phyloP scores from a whole-genome alignment of 2,797 vertebrate species.

The Cygnus olor region DNA sequence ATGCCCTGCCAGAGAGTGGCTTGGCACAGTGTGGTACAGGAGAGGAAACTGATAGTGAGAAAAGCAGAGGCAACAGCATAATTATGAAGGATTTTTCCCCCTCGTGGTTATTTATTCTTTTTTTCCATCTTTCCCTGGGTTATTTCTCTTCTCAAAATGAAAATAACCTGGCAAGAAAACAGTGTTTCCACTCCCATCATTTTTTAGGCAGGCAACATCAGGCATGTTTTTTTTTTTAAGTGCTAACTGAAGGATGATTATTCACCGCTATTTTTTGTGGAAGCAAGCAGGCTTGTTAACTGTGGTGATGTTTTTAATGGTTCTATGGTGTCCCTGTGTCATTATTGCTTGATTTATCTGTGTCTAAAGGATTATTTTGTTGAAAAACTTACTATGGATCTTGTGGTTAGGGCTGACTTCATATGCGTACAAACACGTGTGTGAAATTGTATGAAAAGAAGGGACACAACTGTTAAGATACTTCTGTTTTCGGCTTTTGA shows the following conservation, averaged over 20 bases:
- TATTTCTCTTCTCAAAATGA: slow-evolving; percentile 67
- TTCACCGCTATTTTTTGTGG: slow-evolving; percentile 56
- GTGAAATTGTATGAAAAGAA: slow-evolving; percentile 49
- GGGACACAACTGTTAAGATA: slow-evolving; percentile 14
- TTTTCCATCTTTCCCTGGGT: slow-evolving; percentile 33
- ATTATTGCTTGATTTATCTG: slow-evolving; percentile 39
- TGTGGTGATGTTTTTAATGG: slow-evolving; percentile 51
- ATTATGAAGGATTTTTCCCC: slow-evolving; percentile 43
- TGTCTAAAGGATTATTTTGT: slow-evolving; percentile 34
- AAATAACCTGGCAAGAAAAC: slow-evolving; percentile 69
- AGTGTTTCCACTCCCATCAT: slow-evolving; percentile 42
- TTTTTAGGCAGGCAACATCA: slow-evolving; percentile 31
- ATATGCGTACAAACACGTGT: neutral
- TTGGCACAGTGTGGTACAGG: slow-evolving; percentile 22
- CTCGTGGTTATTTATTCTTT: slow-evolving; percentile 51
- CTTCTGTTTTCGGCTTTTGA: slow-evolving; percentile 36
- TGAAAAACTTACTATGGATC: slow-evolving; percentile 15
- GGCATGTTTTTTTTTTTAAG: neutral
- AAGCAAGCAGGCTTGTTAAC: slow-evolving; percentile 50
- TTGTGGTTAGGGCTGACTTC: slow-evolving; percentile 19
- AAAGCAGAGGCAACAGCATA: neutral
- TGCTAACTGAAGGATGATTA: slow-evolving; percentile 23
- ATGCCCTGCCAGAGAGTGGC: neutral
- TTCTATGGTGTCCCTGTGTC: slow-evolving; percentile 7
- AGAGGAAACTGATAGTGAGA: neutral